Evolutionary conservation across 2,888 invertebrate genomes (phyloP), one percentile per base, ranked within the genome.

Genomic region (Hirtodrosophila cameraria): DNA sequence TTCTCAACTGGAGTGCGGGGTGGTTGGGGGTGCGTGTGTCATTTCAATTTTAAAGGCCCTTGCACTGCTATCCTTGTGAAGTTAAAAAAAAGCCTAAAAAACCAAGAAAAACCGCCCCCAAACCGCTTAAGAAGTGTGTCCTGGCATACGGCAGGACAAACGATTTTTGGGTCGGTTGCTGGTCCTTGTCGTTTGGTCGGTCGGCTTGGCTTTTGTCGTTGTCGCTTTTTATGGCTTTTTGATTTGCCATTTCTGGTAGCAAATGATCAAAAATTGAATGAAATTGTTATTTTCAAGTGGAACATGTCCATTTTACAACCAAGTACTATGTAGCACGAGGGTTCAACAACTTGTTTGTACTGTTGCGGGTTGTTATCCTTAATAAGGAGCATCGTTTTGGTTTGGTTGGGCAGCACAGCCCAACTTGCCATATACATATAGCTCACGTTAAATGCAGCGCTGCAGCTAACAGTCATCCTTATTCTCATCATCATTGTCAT

Each of bases 241-340:
- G 86, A 86, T 86, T 86, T 88, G 86, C 86, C 86, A 86, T 86
- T 88, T 88, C 86, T 82, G 83, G 83, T 86, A 75, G 87, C 86
- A 87, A 87, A 85, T 87, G 88, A 86, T 86, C 88, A 86, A 87
- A 83, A 87, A 83, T 83, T 83, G 83, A 83, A 83, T 83, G 81
- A 87, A 83, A 83, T 87, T 87, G 83, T 87, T 87, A 83, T 83
- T 84, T 76, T 83, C 77, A 86, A 83, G 83, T 83, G 83, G 83
- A 83, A 87, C 87, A 87, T 87, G 83, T 83, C 87, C 84, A 72
- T 79, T 73, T 82, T 74, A 50, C 49, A 23, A 45, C 41, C 20
- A 8, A 23, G 23, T 23, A n/a, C n/a, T n/a, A 18, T 23, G 35
- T 23, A 35, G 20, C 70, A 38, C 25, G 53, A 42, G 53, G 53